These are phyloP conservation scores for Arge pagana DNA, from an alignment of 2,888 invertebrate species.

Conservation along the genomic window DNA sequence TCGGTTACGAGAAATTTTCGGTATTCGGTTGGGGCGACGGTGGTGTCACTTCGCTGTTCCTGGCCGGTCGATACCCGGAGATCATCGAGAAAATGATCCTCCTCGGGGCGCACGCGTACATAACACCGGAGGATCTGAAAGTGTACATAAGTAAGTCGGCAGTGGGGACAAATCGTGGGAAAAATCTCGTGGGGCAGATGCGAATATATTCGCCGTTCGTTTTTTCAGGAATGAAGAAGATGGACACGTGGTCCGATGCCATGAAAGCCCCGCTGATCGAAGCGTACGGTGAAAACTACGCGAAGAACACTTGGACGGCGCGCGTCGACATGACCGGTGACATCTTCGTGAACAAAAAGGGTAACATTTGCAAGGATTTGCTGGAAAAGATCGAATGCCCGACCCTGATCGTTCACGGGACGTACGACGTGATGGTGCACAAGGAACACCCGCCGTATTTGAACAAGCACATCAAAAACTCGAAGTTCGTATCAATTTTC, in stretches of 20 bases:
- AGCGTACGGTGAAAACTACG: conserved; percentile 72
- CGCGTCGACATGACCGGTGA: conserved; percentile 70
- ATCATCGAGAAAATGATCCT: conserved; percentile 72
- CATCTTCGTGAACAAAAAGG: conserved; percentile 64
- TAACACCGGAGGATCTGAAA: conserved; percentile 68
- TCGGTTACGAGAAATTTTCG: conserved; percentile 70
- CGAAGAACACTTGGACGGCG: conserved; percentile 68
- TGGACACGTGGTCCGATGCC: conserved; percentile 74
- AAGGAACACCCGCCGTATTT: conserved; percentile 73
- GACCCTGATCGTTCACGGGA: conserved; percentile 80
- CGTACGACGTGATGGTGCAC: conserved; percentile 77
- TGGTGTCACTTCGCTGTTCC: conserved; percentile 73
- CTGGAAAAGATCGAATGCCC: conserved; percentile 70
- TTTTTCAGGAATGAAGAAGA: conserved; percentile 67
- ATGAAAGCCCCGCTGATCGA: conserved; percentile 73
- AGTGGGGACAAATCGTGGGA: neutral
- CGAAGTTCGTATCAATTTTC: conserved; percentile 62
- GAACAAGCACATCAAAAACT: conserved; percentile 66
- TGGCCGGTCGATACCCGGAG: conserved; percentile 70
- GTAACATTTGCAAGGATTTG: conserved; percentile 71
- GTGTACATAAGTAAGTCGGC: conserved; percentile 61
- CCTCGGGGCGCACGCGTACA: conserved; percentile 78
- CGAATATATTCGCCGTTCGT: neutral
- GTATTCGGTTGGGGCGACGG: conserved; percentile 88
- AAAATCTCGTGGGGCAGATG: neutral